Conservation (phyloP, 2,888 invertebrate species). For the Psylliodes chrysocephalus region DNA sequence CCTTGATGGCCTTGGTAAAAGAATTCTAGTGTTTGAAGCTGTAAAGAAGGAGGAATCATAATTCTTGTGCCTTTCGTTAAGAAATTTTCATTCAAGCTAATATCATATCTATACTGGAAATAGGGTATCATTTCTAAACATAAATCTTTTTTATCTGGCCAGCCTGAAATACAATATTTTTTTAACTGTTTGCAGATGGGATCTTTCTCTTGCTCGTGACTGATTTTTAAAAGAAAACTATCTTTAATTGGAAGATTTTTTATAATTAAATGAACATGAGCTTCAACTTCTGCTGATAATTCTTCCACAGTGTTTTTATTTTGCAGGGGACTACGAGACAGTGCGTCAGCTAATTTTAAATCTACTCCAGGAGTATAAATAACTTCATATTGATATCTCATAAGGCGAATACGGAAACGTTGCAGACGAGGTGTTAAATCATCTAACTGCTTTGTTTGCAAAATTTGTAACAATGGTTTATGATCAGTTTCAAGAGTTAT, state of each 20-base stretch:
- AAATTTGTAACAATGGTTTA: no score
- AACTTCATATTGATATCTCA: conserved; percentile 36
- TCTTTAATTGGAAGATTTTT: background rate
- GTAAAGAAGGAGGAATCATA: background rate
- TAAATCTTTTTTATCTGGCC: conserved; percentile 8
- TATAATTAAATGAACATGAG: background rate
- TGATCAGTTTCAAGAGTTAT: conserved; percentile 36
- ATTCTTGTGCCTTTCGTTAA: conserved; percentile 4
- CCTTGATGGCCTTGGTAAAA: background rate
- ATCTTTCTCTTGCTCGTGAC: conserved; percentile 16
- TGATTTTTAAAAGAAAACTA: conserved; percentile 22
- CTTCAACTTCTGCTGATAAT: no score
- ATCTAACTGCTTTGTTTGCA: conserved; percentile 51
- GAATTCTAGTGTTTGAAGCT: background rate
- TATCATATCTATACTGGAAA: conserved; percentile 14
- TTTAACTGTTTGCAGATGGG: background rate
- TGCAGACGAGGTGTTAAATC: conserved; percentile 50
- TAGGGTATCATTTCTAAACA: conserved; percentile 10
- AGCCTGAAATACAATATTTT: background rate
- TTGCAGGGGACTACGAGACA: no score
- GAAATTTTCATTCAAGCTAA: background rate
- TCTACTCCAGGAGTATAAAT: conserved; percentile 9
- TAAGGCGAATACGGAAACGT: conserved; percentile 27
- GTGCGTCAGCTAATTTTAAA: conserved; percentile 40
- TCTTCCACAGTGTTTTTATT: no score